Base-by-base conservation (phyloP, 92 coral and sea anemone genomes). In the Zoanthus sociatus region DNA sequence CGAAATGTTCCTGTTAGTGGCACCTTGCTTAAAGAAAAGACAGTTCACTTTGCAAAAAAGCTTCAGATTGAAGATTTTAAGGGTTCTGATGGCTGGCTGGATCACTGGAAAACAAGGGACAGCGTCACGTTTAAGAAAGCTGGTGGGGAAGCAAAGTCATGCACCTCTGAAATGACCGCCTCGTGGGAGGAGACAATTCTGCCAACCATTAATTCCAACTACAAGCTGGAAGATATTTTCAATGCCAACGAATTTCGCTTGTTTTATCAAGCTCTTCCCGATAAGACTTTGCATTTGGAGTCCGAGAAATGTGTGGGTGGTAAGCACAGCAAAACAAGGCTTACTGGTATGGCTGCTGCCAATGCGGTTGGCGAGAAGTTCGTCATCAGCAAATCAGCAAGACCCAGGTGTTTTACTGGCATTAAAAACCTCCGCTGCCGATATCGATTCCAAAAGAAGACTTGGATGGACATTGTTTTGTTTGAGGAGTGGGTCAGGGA, bases 231-330 rank as follows among this genome's bases (percentile, higher is more conserved):
- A 72, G 83, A 84, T 84, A 71, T n/a, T 84, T 33, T 33, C 42
- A 33, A 33, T 33, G 3, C 42, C 42, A 3, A 33, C 42, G 42
- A 33, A 33, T 73, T 84, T 71, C 68, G 84, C 86, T 73, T 84
- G 45, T 84, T 84, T 73, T 84, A 71, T 73, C 83, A 84, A 84
- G 83, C 88, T 71, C 83, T 84, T 37, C 88, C 42, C 42, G 2
- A 33, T 33, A 33, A 33, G 42, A 33, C 42, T 33, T 33, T 33
- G 42, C 42, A 33, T 33, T 33, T 33, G 42, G 3, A 33, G 42
- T 33, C 42, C 42, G 42, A 33, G 42, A 33, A 33, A 1, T 33
- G 42, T 33, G 3, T 33, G 42, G 42, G 42, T 33, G 42, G 42
- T 33, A 33, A 33, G 42, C 42, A 33, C 42, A 33, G 42, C 42